These are phyloP conservation scores for Petrolisthes manimaculis DNA, from an alignment of 2,888 invertebrate genomes.

Conservation along the genomic window DNA sequence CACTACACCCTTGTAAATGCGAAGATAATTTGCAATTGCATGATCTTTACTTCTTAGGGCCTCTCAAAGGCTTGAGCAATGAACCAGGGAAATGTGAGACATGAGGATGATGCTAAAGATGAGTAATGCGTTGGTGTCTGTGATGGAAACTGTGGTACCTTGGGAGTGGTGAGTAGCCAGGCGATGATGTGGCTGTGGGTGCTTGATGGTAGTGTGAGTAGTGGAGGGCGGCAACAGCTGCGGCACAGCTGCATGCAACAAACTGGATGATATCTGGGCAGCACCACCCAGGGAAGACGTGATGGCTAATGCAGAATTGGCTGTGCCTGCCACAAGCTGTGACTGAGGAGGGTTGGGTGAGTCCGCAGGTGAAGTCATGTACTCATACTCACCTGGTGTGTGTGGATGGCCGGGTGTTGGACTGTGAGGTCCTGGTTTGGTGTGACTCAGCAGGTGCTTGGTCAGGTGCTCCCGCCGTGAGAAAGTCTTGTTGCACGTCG, in stretches of 20 bases:
- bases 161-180: slow-evolving; percentile 50
- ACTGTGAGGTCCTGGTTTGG: slow-evolving; percentile 61
- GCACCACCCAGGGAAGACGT: slow-evolving; percentile 40
- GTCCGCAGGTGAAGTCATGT: slow-evolving; percentile 59
- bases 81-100: neutral
- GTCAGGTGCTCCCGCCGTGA: slow-evolving; percentile 69
- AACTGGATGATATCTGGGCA: slow-evolving; percentile 45
- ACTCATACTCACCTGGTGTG: slow-evolving; percentile 65
- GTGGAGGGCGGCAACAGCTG: slow-evolving; percentile 47
- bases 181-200: slow-evolving; percentile 54
- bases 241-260: slow-evolving; percentile 58
- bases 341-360: slow-evolving; percentile 55
- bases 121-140: slow-evolving; percentile 17
- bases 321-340: slow-evolving; percentile 35
- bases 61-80: slow-evolving; percentile 16
- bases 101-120: slow-evolving; percentile 29
- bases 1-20: slow-evolving; percentile 40
- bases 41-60: slow-evolving; percentile 18
- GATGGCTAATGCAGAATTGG: slow-evolving; percentile 27
- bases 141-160: slow-evolving; percentile 36
- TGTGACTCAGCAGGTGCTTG: slow-evolving; percentile 63
- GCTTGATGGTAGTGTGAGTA: slow-evolving; percentile 41
- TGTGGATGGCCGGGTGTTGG: slow-evolving; percentile 61
- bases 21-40: slow-evolving; percentile 28
- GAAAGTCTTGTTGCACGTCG: slow-evolving; percentile 77